Evolutionary conservation across 2,797 vertebrate species (phyloP), one percentile per base, ranked within the genome.

Genomic region (Paguma larvata): DNA sequence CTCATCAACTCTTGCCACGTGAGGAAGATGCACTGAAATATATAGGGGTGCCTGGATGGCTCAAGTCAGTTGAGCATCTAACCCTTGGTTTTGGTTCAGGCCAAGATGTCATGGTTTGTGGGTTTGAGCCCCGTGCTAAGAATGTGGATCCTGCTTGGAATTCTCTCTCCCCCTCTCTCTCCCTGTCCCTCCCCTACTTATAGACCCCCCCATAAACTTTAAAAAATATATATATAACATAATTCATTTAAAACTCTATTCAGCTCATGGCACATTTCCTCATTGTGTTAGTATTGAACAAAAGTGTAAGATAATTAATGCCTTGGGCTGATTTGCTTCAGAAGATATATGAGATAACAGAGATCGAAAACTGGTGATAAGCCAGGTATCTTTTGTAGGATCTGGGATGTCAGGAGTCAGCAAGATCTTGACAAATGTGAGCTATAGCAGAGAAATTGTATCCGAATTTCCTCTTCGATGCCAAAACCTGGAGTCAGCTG

Each of bases 211-310:
- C 21, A 59, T 23, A 23, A 59, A 59, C 56, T 23, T 59, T 8
- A 59, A 53, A 59, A 23, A 59, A 9, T 59, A 10, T 9, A 59
- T 59, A 59, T 70, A 34, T 93, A 97, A 73, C 10, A 96, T 25
- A 89, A 93, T 75, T 93, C 5, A 89, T 91, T 53, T 73, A 88
- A 84, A 94, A 38, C 19, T 3, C 18, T 95, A 94, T 91, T 67
- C 10, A 85, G 12, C 34, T 97, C 82, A 92, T 62, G 85, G 25
- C 62, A 92, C 65, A 2, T 12, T 87, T 92, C 51, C 7, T 88
- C 11, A 59, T 86, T 38, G 21, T 51, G 59, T 41, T 16, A 41
- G 18, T 92, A 89, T 85, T 97, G 1, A 80, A 51, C 1, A 87
- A 62, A 88, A 95, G 0, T 46, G 2, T 12, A 86, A 53, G 65